Percentiles rank a stretch among this genome's conserved stretches.
These are phyloP conservation scores for Oscheius sp. DNA, from an alignment of 2,888 invertebrate species.

Conservation along the genomic window DNA sequence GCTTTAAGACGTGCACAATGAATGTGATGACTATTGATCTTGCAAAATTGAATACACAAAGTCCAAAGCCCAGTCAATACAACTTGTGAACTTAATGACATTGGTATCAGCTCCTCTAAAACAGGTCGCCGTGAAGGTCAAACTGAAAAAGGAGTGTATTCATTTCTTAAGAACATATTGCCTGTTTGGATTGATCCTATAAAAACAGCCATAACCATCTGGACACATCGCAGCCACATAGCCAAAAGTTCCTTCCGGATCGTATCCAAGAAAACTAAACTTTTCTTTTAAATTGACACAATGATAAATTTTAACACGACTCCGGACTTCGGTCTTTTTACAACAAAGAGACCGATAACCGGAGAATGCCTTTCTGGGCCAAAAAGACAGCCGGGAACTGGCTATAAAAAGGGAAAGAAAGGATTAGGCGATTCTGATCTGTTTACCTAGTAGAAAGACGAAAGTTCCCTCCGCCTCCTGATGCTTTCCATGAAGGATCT, in stretches of 20 bases:
- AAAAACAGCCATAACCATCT: conserved; percentile 78
- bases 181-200: conserved; percentile 73
- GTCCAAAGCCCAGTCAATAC: not conserved
- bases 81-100: conserved; percentile 29
- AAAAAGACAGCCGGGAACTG: not conserved
- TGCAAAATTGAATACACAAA: not conserved
- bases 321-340: not conserved
- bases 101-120: conserved; percentile 31
- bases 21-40: not conserved
- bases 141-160: conserved; percentile 22
- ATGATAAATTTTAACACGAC: not conserved
- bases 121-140: conserved; percentile 41
- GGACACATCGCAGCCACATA: conserved; percentile 77
- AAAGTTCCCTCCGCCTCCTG: conserved; percentile 47
- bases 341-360: not conserved
- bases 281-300: not conserved
- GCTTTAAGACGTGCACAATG: conserved; percentile 6
- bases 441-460: conserved; percentile 43
- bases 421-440: not conserved
- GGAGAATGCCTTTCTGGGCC: not conserved
- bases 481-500: conserved; percentile 24
- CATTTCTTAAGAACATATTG: not conserved
- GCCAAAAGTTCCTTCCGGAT: conserved; percentile 72
- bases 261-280: conserved; percentile 48
- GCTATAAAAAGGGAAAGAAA: not conserved